These are phyloP conservation scores for Oryzias celebensis DNA, from an alignment of 2,113 vertebrate genomes.

Conservation along the genomic window DNA sequence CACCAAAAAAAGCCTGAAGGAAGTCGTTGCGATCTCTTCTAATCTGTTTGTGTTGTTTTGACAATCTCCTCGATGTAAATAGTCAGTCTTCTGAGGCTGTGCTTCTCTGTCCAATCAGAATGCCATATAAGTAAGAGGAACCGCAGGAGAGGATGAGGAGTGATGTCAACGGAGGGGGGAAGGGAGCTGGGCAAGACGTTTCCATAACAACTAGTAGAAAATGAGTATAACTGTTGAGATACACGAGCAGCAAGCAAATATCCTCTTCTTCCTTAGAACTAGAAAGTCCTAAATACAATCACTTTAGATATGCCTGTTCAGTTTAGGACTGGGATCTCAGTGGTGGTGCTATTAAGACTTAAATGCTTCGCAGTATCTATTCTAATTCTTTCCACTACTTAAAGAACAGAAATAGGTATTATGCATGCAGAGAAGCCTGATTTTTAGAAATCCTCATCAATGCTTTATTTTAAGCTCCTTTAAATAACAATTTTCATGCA, in stretches of 20 bases:
- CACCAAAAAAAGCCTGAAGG: slow-evolving; percentile 7
- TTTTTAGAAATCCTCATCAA: too few relatives aligned
- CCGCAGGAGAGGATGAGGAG: slow-evolving; percentile 3
- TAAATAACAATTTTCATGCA: neutral
- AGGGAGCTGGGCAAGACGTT: slow-evolving; percentile 60
- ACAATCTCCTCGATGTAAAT: slow-evolving; percentile 53
- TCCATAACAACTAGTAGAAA: slow-evolving; percentile 73
- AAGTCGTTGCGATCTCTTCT: slow-evolving; percentile 30
- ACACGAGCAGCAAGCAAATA: slow-evolving; percentile 71
- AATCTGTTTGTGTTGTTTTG: slow-evolving; percentile 35
- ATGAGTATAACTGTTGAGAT: slow-evolving; percentile 69
- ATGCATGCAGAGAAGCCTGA: too few relatives aligned
- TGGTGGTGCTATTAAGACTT: slow-evolving; percentile 8
- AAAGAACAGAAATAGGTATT: neutral
- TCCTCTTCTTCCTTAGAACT: slow-evolving; percentile 52
- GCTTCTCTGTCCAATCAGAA: slow-evolving; percentile 53
- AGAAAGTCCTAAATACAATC: slow-evolving; percentile 23
- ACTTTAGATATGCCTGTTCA: slow-evolving; percentile 11
- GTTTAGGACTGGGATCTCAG: slow-evolving; percentile 3
- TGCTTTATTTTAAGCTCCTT: neutral
- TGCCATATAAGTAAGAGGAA: neutral
- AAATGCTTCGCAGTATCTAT: slow-evolving; percentile 1
- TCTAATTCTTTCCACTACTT: neutral
- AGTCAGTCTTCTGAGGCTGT: slow-evolving; percentile 42
- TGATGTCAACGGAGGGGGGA: slow-evolving; percentile 55